Percentiles rank a stretch among this genome's conserved stretches.
phyloP scores from a whole-genome alignment of 1,140 invertebrate species.

The Plectrocnemia conspersa region DNA sequence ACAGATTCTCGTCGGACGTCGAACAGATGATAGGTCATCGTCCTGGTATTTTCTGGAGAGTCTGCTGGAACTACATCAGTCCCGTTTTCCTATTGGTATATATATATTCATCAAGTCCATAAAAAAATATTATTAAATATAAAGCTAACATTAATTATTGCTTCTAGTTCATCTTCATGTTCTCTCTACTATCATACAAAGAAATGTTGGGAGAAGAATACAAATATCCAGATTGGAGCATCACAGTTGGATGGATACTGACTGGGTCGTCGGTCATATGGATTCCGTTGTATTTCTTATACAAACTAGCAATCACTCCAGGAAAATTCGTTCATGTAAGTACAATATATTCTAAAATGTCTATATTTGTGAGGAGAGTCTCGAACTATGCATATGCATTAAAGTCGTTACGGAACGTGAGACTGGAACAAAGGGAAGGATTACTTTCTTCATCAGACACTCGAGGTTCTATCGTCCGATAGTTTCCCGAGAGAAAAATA shows the following conservation, averaged over 20 bases:
- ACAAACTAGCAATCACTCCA: slow-evolving; percentile 71
- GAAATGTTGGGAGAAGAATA: slow-evolving; percentile 86
- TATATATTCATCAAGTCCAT: too few relatives aligned
- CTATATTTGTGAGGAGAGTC: not conserved
- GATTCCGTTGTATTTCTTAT: slow-evolving; percentile 85
- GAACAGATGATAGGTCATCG: slow-evolving; percentile 85
- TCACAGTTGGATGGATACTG: slow-evolving; percentile 84
- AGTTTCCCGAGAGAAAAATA: slow-evolving; percentile 12
- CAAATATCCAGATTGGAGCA: slow-evolving; percentile 84
- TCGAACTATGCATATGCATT: slow-evolving; percentile 3
- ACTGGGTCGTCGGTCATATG: slow-evolving; percentile 88
- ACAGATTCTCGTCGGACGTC: slow-evolving; percentile 83
- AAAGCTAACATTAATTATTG: too few relatives aligned
- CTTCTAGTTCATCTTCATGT: slow-evolving; percentile 83
- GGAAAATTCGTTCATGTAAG: slow-evolving; percentile 66
- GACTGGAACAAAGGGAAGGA: slow-evolving; percentile 15
- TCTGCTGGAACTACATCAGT: slow-evolving; percentile 90
- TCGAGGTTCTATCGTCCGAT: slow-evolving; percentile 10
- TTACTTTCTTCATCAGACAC: slow-evolving; percentile 19
- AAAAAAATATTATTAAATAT: too few relatives aligned
- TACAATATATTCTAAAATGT: slow-evolving; percentile 19
- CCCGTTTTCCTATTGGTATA: slow-evolving; percentile 71
- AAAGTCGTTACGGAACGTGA: slow-evolving; percentile 1
- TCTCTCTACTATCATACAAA: slow-evolving; percentile 80
- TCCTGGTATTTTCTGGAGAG: slow-evolving; percentile 85